Evolutionary conservation across 2,113 vertebrate species (phyloP), one percentile per base, ranked within the genome.

Genomic region (Osmerus eperlanus): DNA sequence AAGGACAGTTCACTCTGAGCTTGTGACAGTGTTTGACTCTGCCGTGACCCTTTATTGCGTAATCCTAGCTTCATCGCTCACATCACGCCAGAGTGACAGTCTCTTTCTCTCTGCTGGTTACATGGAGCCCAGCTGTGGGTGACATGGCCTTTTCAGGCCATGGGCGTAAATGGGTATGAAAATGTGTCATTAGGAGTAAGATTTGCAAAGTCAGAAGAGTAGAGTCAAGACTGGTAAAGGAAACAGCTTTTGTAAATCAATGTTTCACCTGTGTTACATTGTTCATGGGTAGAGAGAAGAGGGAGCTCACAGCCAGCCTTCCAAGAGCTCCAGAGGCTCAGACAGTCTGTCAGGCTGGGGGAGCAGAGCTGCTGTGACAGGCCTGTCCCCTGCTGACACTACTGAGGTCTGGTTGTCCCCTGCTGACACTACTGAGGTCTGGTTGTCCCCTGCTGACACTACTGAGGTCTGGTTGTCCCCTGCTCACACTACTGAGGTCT

Each of bases 351-450:
- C 82, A 82, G 36, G 53, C 65, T 3, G 47, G 14, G 67, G 47
- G 71, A 53, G 60, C 55, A 58, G 67, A 83, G 65, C 74, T 19
- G 63, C 73, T 72, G 71, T 69, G 82, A 84, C 78, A 78, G 76
- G 67, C 53, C 61, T 15, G 3, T 67, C 76, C 77, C 51, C 67
- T 51, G 60, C 41, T 1, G 18, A 61, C 59, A 25, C 19, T 1
- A 61, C 19, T 28, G 23, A 8, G 13, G 59, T 19, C 16, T 58
- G 55, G 55, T n/a, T 19, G 3, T 67, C 76, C 77, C 47, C 67
- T 36, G 32, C 32, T 25, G 2, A 61, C 59, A 25, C 19, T 1
- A 61, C 19, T 15, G 23, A 8, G 13, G 59, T 19, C 16, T 58
- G 55, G 55, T n/a, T 19, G 23, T 23, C 23, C 23, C 5, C 29